Evolutionary conservation across 2,113 vertebrate species (phyloP).

Genomic region (Corythornis madagascariensis): DNA sequence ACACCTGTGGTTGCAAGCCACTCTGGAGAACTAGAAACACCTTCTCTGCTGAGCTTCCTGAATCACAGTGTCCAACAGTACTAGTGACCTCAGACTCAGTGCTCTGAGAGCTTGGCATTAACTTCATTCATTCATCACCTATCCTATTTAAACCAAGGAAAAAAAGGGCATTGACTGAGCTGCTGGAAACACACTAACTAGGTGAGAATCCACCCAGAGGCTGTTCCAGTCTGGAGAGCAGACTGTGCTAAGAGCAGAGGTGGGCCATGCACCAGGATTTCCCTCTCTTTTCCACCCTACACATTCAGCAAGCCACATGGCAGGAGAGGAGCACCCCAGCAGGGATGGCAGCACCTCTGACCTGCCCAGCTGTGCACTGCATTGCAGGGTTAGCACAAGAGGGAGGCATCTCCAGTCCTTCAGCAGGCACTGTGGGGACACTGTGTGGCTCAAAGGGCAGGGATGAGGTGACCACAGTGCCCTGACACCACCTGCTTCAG

Average conservation of each 20-base stretch:
- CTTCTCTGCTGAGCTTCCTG: not conserved
- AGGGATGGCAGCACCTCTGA: rapidly evolving
- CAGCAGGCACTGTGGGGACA: rapidly evolving
- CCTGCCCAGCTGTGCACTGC: not conserved
- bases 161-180: not conserved
- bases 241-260: not conserved
- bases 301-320: rapidly evolving
- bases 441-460: not conserved
- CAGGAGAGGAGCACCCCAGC: not conserved
- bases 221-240: not conserved
- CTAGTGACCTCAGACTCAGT: not conserved
- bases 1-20: rapidly evolving
- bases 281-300: not conserved
- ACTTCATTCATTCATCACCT: not conserved
- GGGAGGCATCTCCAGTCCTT: not conserved
- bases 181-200: not conserved
- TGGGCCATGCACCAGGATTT: not conserved
- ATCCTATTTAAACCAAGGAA: not conserved
- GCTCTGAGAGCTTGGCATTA: not conserved
- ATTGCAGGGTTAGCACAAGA: not conserved
- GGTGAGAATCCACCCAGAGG: not conserved
- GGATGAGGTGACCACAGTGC: rapidly evolving
- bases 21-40: not conserved
- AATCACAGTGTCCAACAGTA: not conserved
- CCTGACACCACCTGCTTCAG: not conserved